Conservation (phyloP, 2,113 vertebrate genomes). For the Seriola rivoliana region DNA sequence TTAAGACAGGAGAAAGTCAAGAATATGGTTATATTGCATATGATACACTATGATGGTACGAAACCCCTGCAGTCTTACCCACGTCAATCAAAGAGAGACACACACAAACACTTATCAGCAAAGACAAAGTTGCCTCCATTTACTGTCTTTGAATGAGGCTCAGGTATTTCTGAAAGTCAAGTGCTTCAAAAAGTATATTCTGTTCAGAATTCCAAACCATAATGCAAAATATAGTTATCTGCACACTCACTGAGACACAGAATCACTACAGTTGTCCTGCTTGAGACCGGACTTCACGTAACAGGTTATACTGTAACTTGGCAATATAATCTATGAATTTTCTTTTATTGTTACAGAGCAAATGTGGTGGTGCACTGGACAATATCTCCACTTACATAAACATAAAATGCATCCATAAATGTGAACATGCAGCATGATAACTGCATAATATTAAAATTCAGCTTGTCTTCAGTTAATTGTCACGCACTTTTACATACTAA, state of each 20-base stretch:
- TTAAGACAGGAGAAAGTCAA: background rate
- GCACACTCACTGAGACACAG: background rate
- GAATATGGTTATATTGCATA: background rate
- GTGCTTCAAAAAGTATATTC: background rate
- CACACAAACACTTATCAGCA: background rate
- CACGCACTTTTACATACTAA: slow-evolving; percentile 28
- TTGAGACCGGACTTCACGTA: background rate
- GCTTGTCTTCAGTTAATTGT: slow-evolving; percentile 12
- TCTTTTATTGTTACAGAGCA: background rate
- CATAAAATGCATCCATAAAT: background rate
- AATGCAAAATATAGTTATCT: background rate
- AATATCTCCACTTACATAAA: background rate
- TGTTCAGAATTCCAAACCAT: background rate
- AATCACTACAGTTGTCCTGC: background rate
- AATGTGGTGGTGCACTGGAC: too few species aligned
- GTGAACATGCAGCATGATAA: background rate
- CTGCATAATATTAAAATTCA: background rate
- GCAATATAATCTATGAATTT: background rate
- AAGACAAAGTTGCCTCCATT: background rate
- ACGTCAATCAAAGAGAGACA: background rate
- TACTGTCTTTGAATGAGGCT: background rate
- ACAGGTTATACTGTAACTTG: background rate
- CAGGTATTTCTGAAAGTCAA: background rate
- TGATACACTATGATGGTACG: background rate
- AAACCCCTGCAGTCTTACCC: background rate